These are phyloP conservation scores for Pristionchus arcanus DNA, from an alignment of 2,888 invertebrate genomes.

Conservation along the genomic window DNA sequence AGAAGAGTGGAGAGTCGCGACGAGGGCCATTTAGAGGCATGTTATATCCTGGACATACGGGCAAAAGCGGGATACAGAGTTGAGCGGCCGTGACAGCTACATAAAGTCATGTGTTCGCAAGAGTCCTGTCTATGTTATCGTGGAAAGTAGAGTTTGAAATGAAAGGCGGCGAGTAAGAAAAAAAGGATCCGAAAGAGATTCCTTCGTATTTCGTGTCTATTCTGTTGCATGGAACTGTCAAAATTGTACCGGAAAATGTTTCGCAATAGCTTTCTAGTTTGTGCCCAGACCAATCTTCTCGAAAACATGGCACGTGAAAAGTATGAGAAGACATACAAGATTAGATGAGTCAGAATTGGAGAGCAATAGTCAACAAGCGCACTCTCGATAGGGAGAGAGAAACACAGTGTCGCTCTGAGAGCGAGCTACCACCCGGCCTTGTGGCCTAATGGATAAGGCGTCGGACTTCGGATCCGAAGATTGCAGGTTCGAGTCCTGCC, in stretches of 20 bases:
- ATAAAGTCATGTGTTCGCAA: no score
- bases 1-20: not conserved
- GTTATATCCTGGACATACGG: not conserved
- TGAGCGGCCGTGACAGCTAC: no score
- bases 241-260: not conserved
- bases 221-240: not conserved
- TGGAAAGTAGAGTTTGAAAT: no score
- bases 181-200: not conserved
- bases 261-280: not conserved
- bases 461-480: constrained; percentile 77
- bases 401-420: not conserved
- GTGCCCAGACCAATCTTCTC: not conserved
- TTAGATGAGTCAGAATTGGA: not conserved
- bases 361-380: not conserved
- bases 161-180: no score
- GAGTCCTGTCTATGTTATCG: no score
- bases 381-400: not conserved
- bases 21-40: constrained; percentile 20
- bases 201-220: not conserved
- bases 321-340: not conserved
- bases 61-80: no score
- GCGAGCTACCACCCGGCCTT: constrained; percentile 62
- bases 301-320: not conserved
- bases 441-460: constrained; percentile 79
- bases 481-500: constrained; percentile 69